Evolutionary conservation across 2,113 vertebrate species (phyloP).

Genomic region (Egretta garzetta): DNA sequence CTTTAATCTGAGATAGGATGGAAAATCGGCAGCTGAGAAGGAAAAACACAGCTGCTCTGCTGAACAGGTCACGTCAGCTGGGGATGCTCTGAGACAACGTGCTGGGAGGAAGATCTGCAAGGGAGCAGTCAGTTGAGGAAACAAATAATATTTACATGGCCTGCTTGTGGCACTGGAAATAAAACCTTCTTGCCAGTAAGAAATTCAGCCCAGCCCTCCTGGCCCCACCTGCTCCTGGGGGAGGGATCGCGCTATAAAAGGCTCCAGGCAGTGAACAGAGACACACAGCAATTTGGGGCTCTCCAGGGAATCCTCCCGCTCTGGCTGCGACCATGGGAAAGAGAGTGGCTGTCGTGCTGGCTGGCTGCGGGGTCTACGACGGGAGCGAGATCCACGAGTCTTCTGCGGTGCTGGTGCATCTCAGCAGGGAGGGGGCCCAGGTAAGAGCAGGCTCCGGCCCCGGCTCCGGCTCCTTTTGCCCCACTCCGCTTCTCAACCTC

Average conservation of each 20-base stretch:
- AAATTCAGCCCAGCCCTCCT: not conserved
- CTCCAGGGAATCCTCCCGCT: not conserved
- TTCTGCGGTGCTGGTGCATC: conserved; percentile 84
- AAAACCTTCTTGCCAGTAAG: conserved; percentile 11
- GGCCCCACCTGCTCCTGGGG: conserved; percentile 4
- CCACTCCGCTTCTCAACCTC: not conserved
- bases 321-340: conserved; percentile 69
- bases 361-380: conserved; percentile 86
- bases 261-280: not conserved
- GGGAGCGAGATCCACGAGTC: conserved; percentile 87
- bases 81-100: not conserved
- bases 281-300: not conserved
- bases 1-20: not conserved
- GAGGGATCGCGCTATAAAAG: conserved; percentile 22
- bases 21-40: not conserved
- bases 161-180: not conserved
- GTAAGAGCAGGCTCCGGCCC: conserved; percentile 56
- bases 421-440: conserved; percentile 86
- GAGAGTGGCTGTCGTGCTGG: conserved; percentile 83
- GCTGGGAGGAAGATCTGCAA: not conserved
- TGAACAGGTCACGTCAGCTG: not conserved
- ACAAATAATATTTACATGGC: conserved; percentile 37
- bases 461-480: not conserved
- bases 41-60: conserved; percentile 9
- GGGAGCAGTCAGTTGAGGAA: conserved; percentile 3